phyloP scores from a whole-genome alignment of 2,797 vertebrate genomes.

The Enteromius fasciolatus region DNA sequence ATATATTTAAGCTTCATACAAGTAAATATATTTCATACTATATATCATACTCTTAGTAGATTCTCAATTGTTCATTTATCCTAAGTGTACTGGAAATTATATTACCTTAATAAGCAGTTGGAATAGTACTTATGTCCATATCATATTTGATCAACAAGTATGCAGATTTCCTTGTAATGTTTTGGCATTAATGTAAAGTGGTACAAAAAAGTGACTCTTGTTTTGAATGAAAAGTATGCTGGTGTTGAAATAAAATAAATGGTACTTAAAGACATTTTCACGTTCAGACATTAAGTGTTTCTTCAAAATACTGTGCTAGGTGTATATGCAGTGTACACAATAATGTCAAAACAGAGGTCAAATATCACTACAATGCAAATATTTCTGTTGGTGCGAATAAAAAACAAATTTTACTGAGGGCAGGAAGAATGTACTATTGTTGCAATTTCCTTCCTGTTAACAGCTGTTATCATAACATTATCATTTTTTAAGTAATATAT shows the following conservation, averaged over 20 bases:
- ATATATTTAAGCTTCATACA: neutral
- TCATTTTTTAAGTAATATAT: neutral
- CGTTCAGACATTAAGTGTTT: neutral
- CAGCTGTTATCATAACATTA: neutral
- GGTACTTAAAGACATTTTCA: neutral
- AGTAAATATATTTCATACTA: neutral
- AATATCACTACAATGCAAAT: conserved; percentile 47
- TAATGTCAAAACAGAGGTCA: conserved; percentile 28
- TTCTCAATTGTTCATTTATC: neutral
- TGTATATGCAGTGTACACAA: neutral
- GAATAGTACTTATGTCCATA: neutral
- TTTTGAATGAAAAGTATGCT: neutral
- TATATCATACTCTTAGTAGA: no score
- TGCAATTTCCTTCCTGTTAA: neutral
- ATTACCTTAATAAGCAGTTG: neutral
- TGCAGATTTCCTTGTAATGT: neutral
- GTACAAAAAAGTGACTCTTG: neutral
- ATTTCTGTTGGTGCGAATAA: neutral
- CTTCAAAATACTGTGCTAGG: neutral
- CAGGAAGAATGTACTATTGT: neutral
- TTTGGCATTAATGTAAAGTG: neutral
- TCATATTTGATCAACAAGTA: neutral
- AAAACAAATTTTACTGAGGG: neutral
- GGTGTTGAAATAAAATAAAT: neutral
- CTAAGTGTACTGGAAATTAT: neutral